Evolutionary conservation across 2,797 vertebrate genomes (phyloP).

Genomic region (Notolepis coatsorum): DNA sequence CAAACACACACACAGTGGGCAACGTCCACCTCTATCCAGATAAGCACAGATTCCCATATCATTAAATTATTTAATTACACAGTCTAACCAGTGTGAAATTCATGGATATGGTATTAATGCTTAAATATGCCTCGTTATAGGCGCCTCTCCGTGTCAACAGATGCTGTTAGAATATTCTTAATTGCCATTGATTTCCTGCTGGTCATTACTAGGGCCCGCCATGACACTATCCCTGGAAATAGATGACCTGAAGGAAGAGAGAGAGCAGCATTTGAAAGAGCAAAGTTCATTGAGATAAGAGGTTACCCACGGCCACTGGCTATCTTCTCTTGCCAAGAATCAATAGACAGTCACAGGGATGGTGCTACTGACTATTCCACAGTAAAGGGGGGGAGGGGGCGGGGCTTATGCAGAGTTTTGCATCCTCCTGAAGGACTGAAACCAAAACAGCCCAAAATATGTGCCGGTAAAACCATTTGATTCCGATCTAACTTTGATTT

Average conservation of each 20-base stretch:
- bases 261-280: conserved; percentile 15
- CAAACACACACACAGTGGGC: conserved; percentile 34
- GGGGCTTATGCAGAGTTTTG: background rate
- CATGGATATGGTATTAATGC: conserved; percentile 56
- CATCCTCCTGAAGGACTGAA: too few species aligned
- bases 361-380: conserved; percentile 20
- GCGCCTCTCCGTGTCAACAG: conserved; percentile 26
- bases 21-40: conserved; percentile 58
- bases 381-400: conserved; percentile 16
- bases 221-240: conserved; percentile 33
- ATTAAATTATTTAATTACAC: conserved; percentile 61
- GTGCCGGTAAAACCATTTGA: too few species aligned
- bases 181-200: conserved; percentile 57
- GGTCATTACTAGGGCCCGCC: conserved; percentile 1
- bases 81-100: conserved; percentile 57
- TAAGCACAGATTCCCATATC: conserved; percentile 34
- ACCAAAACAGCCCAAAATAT: too few species aligned
- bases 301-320: conserved; percentile 28
- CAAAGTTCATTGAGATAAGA: conserved; percentile 29
- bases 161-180: conserved; percentile 40
- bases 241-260: conserved; percentile 36
- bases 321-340: conserved; percentile 34
- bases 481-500: too few species aligned
- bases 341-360: conserved; percentile 49
- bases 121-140: conserved; percentile 34